Base-by-base conservation (phyloP, 1,140 invertebrate genomes). In the Lasioglossum baleicum region DNA sequence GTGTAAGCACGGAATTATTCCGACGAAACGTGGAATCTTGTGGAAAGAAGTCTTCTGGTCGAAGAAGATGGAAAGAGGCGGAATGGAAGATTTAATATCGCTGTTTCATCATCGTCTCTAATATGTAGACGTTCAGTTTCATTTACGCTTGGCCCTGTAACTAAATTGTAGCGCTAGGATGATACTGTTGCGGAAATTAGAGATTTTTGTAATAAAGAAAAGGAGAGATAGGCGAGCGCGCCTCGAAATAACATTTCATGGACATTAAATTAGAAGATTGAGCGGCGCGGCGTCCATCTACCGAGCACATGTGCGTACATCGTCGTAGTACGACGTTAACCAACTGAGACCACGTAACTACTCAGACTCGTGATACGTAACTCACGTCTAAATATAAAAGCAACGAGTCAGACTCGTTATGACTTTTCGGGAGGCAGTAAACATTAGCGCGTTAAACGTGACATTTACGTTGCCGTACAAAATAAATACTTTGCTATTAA, bases 301-400 rank as follows among this genome's bases (percentile, higher is more conserved):
- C 42, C 22, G 7, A n/a, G 42, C 42, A 44, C 20, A n/a, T 58
- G n/a, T n/a, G n/a, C 42, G 44, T 67, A 67, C n/a, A 56, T 20
- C 48, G 67, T 20, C 31, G 67, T 56, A 22, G 17, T 26, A 48
- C 44, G 65, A 15, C 20, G 63, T 56, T 75, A 60, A 75, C 66
- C 68, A 64, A 22, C 66, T 53, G 60, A 61, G 44, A 17, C 26
- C 35, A 42, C 42, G 42, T 51, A 77, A 61, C 44, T 51, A 66
- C 63, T 40, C 73, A 40, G 63, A 22, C 73, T 7, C 48, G 31
- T 40, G 56, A 51, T 17, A 20, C 44, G n/a, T 70, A 77, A 70
- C 66, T 70, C 75, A 77, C 53, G 67, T 77, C 44, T 77, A 70
- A 77, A 70, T 77, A 77, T 77, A 77, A 77, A 35, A 77, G 42